These are phyloP conservation scores for Apocrypta bakeri DNA, from an alignment of 1,140 invertebrate genomes.

Conservation along the genomic window DNA sequence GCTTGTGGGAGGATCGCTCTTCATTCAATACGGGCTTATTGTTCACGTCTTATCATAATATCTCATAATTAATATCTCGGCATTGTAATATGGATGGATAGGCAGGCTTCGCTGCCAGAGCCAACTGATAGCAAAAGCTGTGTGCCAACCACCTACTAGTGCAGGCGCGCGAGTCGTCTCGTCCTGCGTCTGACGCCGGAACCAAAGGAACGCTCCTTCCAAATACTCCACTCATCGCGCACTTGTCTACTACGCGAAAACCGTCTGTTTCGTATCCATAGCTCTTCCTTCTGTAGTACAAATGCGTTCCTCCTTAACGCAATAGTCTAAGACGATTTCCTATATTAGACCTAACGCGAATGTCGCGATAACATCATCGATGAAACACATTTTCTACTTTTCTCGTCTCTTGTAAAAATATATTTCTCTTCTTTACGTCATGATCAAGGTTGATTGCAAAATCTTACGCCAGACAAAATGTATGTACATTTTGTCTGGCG, in stretches of 20 bases:
- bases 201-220: conserved; percentile 62
- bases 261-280: not conserved
- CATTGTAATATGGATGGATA: conserved; percentile 75
- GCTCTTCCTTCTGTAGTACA: not conserved
- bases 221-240: conserved; percentile 54
- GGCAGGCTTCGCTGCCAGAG: conserved; percentile 70
- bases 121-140: conserved; percentile 73
- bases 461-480: no score
- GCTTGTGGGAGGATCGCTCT: conserved; percentile 64
- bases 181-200: conserved; percentile 61
- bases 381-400: no score
- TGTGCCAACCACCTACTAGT: conserved; percentile 56
- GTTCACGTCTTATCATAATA: conserved; percentile 75
- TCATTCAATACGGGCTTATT: conserved; percentile 75
- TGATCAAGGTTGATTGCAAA: no score
- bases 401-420: no score
- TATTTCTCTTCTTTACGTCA: no score
- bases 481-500: no score
- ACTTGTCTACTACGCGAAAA: conserved; percentile 53
- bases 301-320: conserved; percentile 49
- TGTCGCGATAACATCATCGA: no score
- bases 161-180: conserved; percentile 41
- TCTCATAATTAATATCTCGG: conserved; percentile 75
- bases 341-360: conserved; percentile 40
- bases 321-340: conserved; percentile 56